Conservation (phyloP, 1,140 invertebrate genomes). For the Drosophila novamexicana region DNA sequence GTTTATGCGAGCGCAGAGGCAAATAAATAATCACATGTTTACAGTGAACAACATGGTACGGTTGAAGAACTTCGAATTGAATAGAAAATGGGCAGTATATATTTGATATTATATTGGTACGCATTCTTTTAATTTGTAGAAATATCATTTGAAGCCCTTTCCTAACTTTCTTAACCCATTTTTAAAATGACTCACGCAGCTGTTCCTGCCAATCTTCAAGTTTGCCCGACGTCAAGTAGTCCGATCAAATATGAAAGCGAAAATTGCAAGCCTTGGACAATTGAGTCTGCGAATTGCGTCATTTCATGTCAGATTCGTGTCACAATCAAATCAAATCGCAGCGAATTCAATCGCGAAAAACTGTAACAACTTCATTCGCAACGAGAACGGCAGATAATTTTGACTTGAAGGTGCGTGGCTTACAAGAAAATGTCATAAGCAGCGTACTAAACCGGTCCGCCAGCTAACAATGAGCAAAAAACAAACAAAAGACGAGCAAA, state of each 20-base stretch:
- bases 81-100: background rate
- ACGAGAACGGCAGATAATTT: constrained; percentile 71
- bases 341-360: constrained; percentile 58
- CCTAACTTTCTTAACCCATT: background rate
- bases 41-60: background rate
- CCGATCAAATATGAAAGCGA: constrained; percentile 47
- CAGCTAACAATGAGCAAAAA: constrained; percentile 28
- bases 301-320: constrained; percentile 75
- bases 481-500: constrained; percentile 56
- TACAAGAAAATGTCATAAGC: constrained; percentile 81
- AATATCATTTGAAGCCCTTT: too few species aligned
- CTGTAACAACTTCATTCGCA: constrained; percentile 80
- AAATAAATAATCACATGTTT: too few species aligned
- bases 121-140: too few species aligned
- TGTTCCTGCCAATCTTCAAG: background rate
- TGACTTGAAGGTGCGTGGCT: constrained; percentile 79
- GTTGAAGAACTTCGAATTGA: background rate
- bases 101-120: constrained; percentile 5
- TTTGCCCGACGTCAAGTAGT: constrained; percentile 1
- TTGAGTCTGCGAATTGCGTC: constrained; percentile 66
- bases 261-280: constrained; percentile 38
- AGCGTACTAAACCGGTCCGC: constrained; percentile 41
- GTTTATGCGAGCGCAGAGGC: constrained; percentile 6
- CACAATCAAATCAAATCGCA: constrained; percentile 68
- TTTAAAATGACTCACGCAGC: constrained; percentile 30